Evolutionary conservation across 1,140 invertebrate species (phyloP), one percentile per base, ranked within the genome.

Genomic region (Zaprionus taronus): DNA sequence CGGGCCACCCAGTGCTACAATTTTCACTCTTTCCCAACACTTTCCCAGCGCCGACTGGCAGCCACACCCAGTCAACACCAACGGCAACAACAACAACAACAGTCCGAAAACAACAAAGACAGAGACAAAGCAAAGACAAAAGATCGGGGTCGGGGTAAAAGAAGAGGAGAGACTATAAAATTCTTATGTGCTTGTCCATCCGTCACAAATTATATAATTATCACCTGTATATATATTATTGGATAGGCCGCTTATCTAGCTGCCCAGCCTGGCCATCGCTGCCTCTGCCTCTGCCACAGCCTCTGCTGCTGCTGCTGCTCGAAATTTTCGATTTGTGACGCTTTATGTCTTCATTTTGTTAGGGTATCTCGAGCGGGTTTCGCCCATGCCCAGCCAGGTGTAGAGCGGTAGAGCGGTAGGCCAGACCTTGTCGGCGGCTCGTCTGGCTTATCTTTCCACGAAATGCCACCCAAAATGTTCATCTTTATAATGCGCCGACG

Each of bases 191-290:
- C 81, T 90, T 89, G 85, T 90, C 85, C 85, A 90, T 90, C 85
- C 85, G 85, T 90, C 85, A 90, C 85, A 90, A 90, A 90, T 90
- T 90, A 90, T 90, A 90, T 90, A 90, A 90, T 90, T 90, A 90
- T 90, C 85, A 90, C 85, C 85, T 90, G 85, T 89, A 90, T 74
- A 77, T 74, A 73, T 86, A 91, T 87, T 87, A 91, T 87, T 76
- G 72, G 72, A 91, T 91, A 82, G 83, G 84, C 72, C 72, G 66
- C 66, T 15, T 51, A 51, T 51, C 47, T 34, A 34, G 31, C 9
- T 34, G 31, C 20, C 22, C 14, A 20, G 20, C 12, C 11, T 9
- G 41, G 41, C n/a, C n/a, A 77, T 28, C 67, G 65, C 36, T 24
- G 47, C 31, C 51, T 41, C 26, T 14, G 68, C 22, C 20, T 24